A percentile compares a stretch with the other conserved stretches of the same genome.
Evolutionary conservation across 2,888 invertebrate species (phyloP).

Genomic region (Microctonus aethiopoides): DNA sequence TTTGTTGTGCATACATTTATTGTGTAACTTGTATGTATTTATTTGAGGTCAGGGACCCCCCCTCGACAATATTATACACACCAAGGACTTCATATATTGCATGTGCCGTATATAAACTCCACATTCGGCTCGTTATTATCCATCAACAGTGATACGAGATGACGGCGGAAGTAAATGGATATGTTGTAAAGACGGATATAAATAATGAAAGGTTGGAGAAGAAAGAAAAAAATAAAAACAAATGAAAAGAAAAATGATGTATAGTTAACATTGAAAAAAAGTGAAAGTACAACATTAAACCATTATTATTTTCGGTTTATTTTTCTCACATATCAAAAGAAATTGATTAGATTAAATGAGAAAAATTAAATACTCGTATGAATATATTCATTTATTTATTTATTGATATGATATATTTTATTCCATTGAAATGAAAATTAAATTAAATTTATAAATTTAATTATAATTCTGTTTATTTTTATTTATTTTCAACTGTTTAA

Average conservation of each 20-base stretch:
- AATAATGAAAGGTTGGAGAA: not conserved
- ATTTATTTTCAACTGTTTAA: conserved; percentile 9
- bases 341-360: not conserved
- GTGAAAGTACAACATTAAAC: conserved; percentile 22
- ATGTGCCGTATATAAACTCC: conserved; percentile 3
- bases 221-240: conserved; percentile 15
- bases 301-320: not conserved
- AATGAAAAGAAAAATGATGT: conserved; percentile 17
- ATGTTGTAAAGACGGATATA: conserved; percentile 13
- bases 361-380: not conserved
- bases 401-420: not conserved
- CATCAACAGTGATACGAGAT: conserved; percentile 7
- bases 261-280: conserved; percentile 17
- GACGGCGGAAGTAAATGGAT: conserved; percentile 30
- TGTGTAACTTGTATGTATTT: conserved; percentile 4
- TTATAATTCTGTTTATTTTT: not conserved
- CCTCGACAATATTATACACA: not conserved
- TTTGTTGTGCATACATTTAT: not conserved
- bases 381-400: not conserved
- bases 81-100: not conserved
- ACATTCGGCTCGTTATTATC: conserved; percentile 1
- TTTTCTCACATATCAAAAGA: not conserved
- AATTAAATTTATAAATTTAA: not conserved
- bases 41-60: conserved; percentile 10
- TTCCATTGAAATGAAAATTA: not conserved